phyloP scores from a whole-genome alignment of 2,113 vertebrate genomes.

The Neolamprologus devosi region DNA sequence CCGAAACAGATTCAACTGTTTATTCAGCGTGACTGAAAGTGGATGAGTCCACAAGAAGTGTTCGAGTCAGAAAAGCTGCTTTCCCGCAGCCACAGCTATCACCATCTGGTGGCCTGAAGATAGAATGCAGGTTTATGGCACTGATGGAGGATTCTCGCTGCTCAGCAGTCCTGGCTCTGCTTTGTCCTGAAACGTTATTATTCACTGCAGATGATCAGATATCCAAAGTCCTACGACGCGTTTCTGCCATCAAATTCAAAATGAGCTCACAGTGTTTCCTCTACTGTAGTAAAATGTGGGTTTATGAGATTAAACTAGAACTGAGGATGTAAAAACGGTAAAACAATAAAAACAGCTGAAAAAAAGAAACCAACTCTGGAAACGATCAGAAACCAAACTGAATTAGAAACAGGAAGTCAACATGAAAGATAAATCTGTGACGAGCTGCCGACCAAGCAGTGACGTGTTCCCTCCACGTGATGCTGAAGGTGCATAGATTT shows the following conservation, averaged over 20 bases:
- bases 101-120: background rate
- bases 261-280: background rate
- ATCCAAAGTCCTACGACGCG: fast-evolving
- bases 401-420: background rate
- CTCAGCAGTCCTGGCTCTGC: background rate
- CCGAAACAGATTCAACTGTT: background rate
- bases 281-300: background rate
- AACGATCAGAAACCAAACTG: fast-evolving
- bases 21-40: background rate
- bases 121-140: background rate
- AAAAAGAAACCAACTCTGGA: background rate
- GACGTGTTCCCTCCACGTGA: background rate
- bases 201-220: background rate
- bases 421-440: background rate
- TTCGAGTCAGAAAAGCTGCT: background rate
- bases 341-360: background rate
- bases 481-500: background rate
- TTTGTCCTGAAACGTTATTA: fast-evolving
- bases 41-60: background rate
- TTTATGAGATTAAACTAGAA: background rate
- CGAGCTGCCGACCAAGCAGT: background rate
- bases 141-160: background rate
- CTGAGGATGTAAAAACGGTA: background rate
- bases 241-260: background rate
- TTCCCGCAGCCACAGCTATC: background rate